A percentile compares a stretch with the other conserved stretches of the same genome.
Conservation (phyloP, 2,888 invertebrate genomes). For the Cataglyphis livida region DNA sequence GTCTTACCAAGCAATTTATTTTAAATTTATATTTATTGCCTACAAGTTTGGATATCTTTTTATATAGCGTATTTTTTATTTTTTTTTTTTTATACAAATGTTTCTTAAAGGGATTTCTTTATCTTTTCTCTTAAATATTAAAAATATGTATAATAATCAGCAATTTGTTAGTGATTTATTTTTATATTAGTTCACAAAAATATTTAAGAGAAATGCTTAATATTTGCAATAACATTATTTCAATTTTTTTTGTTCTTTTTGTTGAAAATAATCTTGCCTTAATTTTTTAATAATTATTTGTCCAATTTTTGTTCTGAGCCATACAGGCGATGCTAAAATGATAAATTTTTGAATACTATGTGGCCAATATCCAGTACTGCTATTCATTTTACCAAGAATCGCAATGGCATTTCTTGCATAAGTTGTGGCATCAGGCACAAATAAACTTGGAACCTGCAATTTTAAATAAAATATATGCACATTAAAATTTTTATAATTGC, state of each 20-base stretch:
- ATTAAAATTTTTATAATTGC: not conserved
- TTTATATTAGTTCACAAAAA: not conserved
- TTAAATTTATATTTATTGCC: no score
- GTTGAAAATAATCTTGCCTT: slow-evolving; percentile 88
- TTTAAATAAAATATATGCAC: not conserved
- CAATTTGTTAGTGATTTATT: not conserved
- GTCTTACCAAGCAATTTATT: slow-evolving; percentile 45
- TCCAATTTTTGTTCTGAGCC: slow-evolving; percentile 89
- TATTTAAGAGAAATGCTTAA: not conserved
- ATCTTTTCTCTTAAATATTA: not conserved
- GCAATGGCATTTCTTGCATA: slow-evolving; percentile 92
- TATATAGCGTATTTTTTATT: no score
- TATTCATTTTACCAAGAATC: slow-evolving; percentile 92
- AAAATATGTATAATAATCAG: not conserved
- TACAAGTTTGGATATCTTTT: no score
- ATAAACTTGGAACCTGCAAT: slow-evolving; percentile 83
- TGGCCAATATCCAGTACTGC: slow-evolving; percentile 95
- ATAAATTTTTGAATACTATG: slow-evolving; percentile 94
- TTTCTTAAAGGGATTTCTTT: not conserved
- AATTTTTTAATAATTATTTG: slow-evolving; percentile 88
- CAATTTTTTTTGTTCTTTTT: slow-evolving; percentile 60
- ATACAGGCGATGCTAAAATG: slow-evolving; percentile 88
- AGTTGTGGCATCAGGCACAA: slow-evolving; percentile 86
- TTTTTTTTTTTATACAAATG: no score
- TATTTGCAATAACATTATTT: not conserved